Evolutionary conservation across 2,113 vertebrate species (phyloP).

Genomic region (Psilopsiagon aurifrons): DNA sequence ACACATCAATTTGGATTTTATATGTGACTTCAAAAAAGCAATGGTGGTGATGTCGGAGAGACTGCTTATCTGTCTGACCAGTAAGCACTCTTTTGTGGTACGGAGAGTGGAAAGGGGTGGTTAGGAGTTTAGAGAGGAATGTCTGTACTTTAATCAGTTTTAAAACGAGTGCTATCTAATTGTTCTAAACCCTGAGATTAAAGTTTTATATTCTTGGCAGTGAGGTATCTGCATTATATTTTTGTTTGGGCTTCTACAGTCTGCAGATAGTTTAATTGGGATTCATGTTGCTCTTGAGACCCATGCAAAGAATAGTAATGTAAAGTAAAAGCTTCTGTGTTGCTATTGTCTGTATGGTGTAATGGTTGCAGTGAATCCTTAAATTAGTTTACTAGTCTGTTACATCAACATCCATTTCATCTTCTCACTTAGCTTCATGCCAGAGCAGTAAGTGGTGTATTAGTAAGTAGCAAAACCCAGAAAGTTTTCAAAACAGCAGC

Average conservation of each 20-base stretch:
- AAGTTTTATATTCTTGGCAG: constrained; percentile 30
- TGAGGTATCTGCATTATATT: constrained; percentile 29
- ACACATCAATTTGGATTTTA: constrained; percentile 20
- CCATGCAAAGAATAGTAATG: constrained; percentile 57
- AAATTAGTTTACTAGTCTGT: constrained; percentile 74
- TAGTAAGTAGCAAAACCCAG: constrained; percentile 44
- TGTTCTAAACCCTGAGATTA: constrained; percentile 35
- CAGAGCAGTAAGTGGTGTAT: constrained; percentile 61
- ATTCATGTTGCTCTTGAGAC: constrained; percentile 76
- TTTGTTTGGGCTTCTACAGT: constrained; percentile 58
- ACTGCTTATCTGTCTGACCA: background rate
- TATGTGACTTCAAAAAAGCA: background rate
- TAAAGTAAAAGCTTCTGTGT: constrained; percentile 67
- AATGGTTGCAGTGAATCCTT: constrained; percentile 60
- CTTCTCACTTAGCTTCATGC: constrained; percentile 67
- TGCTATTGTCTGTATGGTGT: constrained; percentile 29
- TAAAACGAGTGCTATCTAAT: background rate
- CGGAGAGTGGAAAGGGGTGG: background rate
- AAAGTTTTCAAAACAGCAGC: constrained; percentile 63
- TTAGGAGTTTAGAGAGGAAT: constrained; percentile 5
- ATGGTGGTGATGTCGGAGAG: background rate
- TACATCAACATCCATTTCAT: constrained; percentile 70
- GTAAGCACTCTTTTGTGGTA: background rate
- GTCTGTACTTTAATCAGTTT: constrained; percentile 11
- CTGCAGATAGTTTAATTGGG: constrained; percentile 73